phyloP scores from a whole-genome alignment of 2,888 invertebrate species.

The Nephrotoma guestfalica region DNA sequence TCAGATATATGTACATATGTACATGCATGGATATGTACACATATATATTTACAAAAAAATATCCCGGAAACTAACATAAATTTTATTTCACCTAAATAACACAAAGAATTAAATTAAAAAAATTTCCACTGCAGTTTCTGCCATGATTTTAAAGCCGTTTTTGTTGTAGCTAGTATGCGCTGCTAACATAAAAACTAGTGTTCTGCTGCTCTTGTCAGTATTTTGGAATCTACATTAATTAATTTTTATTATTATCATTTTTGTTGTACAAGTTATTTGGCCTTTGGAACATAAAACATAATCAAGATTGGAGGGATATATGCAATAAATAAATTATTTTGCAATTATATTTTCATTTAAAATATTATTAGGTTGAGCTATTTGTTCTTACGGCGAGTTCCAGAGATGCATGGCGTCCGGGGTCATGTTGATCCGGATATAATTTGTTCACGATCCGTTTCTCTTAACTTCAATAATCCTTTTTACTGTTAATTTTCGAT shows the following conservation, averaged over 20 bases:
- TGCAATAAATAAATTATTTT: neutral
- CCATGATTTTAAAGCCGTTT: neutral
- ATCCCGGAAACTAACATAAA: neutral
- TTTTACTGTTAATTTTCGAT: no score
- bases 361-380: neutral
- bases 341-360: neutral
- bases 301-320: neutral
- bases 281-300: neutral
- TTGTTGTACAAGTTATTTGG: neutral
- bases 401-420: neutral
- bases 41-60: no score
- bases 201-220: neutral
- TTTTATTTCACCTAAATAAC: neutral
- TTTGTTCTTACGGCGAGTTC: neutral
- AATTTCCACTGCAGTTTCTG: neutral
- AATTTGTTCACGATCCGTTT: no score
- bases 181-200: neutral
- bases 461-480: no score
- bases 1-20: neutral
- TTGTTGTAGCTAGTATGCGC: neutral
- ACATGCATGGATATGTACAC: neutral
- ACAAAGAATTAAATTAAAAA: neutral
- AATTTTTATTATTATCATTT: neutral
- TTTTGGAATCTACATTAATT: neutral
- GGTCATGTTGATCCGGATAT: no score